Conservation (phyloP, 2,888 invertebrate genomes). For the Drosophila mimetica region DNA sequence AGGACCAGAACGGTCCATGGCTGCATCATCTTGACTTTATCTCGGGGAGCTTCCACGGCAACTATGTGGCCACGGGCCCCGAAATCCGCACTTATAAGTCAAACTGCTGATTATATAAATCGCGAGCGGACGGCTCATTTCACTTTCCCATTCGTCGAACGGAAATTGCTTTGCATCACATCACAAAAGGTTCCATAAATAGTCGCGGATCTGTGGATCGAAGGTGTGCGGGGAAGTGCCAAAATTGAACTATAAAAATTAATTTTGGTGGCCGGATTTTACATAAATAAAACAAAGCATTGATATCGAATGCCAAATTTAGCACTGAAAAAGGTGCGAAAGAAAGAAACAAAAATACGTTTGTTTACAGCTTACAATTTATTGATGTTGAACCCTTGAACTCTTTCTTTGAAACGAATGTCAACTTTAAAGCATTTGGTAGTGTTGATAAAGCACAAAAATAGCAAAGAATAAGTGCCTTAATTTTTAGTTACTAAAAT, state of each 20-base stretch:
- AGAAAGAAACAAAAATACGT: background rate
- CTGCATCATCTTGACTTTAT: conserved; percentile 30
- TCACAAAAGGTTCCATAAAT: conserved; percentile 47
- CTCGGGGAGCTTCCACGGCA: conserved; percentile 19
- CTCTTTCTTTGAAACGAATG: background rate
- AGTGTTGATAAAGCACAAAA: background rate
- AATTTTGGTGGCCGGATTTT: conserved; percentile 59
- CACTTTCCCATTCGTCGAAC: conserved; percentile 60
- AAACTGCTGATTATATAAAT: conserved; percentile 43
- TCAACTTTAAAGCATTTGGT: background rate
- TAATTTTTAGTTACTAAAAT: too few species aligned
- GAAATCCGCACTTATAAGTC: conserved; percentile 68
- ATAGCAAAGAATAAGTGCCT: background rate
- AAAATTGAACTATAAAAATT: conserved; percentile 60
- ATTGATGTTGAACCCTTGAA: background rate
- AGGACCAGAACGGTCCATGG: conserved; percentile 9
- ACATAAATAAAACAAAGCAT: conserved; percentile 35
- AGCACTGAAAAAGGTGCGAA: conserved; percentile 32
- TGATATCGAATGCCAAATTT: conserved; percentile 40
- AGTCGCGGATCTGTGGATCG: conserved; percentile 13
- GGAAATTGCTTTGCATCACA: conserved; percentile 67
- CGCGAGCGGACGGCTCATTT: conserved; percentile 47
- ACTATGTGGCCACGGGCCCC: conserved; percentile 53
- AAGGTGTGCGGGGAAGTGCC: conserved; percentile 8
- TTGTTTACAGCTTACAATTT: background rate